phyloP scores from a whole-genome alignment of 2,797 vertebrate genomes.

The Xenopus petersii region DNA sequence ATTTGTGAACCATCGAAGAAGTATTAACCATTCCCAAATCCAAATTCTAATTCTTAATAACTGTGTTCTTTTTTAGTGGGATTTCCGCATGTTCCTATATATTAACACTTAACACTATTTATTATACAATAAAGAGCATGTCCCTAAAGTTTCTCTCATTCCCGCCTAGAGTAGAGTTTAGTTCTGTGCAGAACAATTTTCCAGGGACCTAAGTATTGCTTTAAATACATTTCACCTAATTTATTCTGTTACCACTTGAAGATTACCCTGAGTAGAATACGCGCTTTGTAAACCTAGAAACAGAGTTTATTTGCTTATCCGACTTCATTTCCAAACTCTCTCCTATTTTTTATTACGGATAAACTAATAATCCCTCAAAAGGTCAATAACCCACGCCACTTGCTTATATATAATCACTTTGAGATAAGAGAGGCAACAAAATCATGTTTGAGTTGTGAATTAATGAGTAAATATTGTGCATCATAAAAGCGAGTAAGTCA shows the following conservation, averaged over 20 bases:
- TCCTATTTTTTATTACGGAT: conserved; percentile 5
- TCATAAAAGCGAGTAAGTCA: conserved; percentile 21
- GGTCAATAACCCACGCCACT: conserved; percentile 19
- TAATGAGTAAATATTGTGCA: conserved; percentile 26
- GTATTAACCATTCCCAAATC: no score
- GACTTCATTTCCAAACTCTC: conserved; percentile 12
- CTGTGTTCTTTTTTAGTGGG: no score
- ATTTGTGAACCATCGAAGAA: no score
- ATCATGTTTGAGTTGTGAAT: conserved; percentile 31
- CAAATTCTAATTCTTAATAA: no score
- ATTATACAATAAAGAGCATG: no score
- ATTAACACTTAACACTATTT: no score
- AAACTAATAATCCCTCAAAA: conserved; percentile 9
- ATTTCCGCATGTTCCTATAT: no score
- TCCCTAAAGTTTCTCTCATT: no score
- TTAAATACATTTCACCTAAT: not conserved
- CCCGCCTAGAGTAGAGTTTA: no score
- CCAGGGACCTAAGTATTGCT: no score
- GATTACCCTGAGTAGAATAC: not conserved
- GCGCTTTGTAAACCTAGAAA: not conserved
- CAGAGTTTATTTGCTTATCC: conserved; percentile 1
- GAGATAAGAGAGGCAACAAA: conserved; percentile 25
- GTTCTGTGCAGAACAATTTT: no score
- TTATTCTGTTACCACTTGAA: not conserved
- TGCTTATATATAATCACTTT: conserved; percentile 15